Percentiles rank a stretch among this genome's conserved stretches.
Conservation (phyloP, 2,888 invertebrate genomes). For the Altica lythri region DNA sequence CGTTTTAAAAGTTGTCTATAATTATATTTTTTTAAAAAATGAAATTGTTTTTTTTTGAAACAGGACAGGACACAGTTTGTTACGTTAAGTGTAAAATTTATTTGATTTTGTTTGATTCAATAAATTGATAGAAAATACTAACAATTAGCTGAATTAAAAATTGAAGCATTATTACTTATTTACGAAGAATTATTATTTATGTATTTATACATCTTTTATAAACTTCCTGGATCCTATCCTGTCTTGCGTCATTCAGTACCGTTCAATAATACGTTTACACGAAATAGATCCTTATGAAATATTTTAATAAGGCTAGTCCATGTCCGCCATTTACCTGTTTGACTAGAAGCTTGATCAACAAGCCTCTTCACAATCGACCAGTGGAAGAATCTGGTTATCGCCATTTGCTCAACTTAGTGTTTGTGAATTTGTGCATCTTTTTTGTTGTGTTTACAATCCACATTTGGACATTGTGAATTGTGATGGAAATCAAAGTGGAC, state of each 20-base stretch:
- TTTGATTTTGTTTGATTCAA: too few relatives aligned
- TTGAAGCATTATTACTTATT: too few relatives aligned
- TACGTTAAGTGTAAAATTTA: too few relatives aligned
- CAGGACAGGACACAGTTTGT: too few relatives aligned
- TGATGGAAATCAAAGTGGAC: slow-evolving; percentile 53
- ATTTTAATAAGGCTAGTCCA: slow-evolving; percentile 25
- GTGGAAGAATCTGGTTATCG: slow-evolving; percentile 56
- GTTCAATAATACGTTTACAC: slow-evolving; percentile 37
- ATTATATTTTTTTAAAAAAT: too few relatives aligned
- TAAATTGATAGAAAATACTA: too few relatives aligned
- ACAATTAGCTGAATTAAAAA: too few relatives aligned
- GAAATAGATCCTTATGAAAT: slow-evolving; percentile 39
- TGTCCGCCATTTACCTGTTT: slow-evolving; percentile 42
- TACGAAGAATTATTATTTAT: too few relatives aligned
- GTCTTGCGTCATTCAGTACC: slow-evolving; percentile 23
- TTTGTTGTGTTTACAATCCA: slow-evolving; percentile 42
- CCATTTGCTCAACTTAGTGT: slow-evolving; percentile 55
- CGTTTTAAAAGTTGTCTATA: too few relatives aligned
- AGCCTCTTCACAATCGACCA: slow-evolving; percentile 56
- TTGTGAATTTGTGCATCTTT: slow-evolving; percentile 37
- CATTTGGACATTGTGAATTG: slow-evolving; percentile 16
- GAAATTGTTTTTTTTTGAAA: too few relatives aligned
- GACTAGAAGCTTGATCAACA: slow-evolving; percentile 38
- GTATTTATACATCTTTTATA: too few relatives aligned
- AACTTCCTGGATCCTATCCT: slow-evolving; percentile 4